phyloP scores from a whole-genome alignment of 2,113 vertebrate genomes.

The Callaeas wilsoni region DNA sequence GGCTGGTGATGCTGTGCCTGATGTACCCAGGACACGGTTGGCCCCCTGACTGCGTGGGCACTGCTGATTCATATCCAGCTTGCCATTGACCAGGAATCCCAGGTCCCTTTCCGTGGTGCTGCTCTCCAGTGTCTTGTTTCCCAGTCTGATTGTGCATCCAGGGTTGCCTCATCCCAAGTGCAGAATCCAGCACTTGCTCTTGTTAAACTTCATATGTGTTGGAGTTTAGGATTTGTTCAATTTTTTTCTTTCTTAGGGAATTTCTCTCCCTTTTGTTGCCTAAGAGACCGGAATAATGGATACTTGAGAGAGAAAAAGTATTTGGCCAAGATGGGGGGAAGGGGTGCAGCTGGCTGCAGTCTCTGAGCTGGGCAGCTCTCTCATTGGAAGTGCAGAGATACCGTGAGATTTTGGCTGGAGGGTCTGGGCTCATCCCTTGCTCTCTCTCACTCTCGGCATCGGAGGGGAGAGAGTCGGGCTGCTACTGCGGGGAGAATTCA shows the following conservation, averaged over 20 bases:
- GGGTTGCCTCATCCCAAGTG: neutral
- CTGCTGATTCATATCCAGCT: neutral
- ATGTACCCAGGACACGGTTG: fast-evolving
- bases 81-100: neutral
- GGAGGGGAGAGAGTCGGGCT: neutral
- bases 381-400: neutral
- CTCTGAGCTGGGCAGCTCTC: neutral
- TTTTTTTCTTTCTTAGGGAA: neutral
- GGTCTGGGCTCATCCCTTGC: neutral
- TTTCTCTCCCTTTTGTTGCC: neutral
- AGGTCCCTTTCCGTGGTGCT: neutral
- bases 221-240: neutral
- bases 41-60: fast-evolving
- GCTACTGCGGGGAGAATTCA: fast-evolving
- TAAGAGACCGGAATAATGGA: fast-evolving
- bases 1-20: neutral
- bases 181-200: neutral
- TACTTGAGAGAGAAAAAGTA: neutral
- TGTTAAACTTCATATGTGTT: neutral
- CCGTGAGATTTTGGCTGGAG: neutral
- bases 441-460: fast-evolving
- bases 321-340: neutral
- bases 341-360: neutral
- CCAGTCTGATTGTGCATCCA: neutral
- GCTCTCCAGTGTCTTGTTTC: neutral